A percentile compares a stretch with the other conserved stretches of the same genome.
Evolutionary conservation across 2,113 vertebrate genomes (phyloP).

Genomic region (Rynchops niger): DNA sequence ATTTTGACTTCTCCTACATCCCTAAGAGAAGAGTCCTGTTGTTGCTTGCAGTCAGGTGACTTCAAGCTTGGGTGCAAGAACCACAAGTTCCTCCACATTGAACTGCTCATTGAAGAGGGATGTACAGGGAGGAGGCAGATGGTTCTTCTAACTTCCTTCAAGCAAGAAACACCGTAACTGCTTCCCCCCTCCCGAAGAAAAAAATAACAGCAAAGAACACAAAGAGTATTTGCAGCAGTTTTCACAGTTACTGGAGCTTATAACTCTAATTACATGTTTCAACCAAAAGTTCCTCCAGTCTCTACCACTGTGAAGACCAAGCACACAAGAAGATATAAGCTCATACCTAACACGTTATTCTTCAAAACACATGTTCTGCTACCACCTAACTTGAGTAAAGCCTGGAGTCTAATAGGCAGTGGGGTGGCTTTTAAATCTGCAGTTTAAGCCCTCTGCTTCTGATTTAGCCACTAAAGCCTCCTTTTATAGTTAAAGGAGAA

Average conservation of each 20-base stretch:
- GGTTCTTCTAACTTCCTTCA: neutral
- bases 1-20: neutral
- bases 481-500: neutral
- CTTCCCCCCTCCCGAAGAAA: accelerated
- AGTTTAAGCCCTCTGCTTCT: neutral
- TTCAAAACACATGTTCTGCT: neutral
- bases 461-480: neutral
- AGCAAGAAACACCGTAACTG: neutral
- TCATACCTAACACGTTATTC: neutral
- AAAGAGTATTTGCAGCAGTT: neutral
- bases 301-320: neutral
- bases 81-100: neutral
- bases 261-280: neutral
- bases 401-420: accelerated
- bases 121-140: neutral
- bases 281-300: neutral
- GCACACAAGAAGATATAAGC: neutral
- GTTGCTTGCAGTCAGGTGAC: neutral
- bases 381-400: neutral
- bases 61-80: neutral
- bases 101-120: neutral
- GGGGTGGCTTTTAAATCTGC: accelerated
- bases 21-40: neutral
- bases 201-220: neutral
- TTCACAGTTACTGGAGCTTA: neutral